These are phyloP conservation scores for Alosa sapidissima DNA, from an alignment of 2,797 vertebrate genomes.

Conservation along the genomic window DNA sequence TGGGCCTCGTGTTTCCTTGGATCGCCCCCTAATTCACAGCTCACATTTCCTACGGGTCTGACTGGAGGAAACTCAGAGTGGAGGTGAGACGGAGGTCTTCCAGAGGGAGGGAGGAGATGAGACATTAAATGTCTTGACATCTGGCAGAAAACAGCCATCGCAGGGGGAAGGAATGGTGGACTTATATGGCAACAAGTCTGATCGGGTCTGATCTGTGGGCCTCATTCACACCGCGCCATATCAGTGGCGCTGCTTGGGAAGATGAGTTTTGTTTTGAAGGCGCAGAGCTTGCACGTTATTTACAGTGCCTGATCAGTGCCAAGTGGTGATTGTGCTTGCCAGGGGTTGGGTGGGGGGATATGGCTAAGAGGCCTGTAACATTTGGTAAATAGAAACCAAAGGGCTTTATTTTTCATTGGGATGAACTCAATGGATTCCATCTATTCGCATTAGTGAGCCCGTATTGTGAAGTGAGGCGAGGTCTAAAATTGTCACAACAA, in stretches of 20 bases:
- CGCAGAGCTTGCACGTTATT: slow-evolving; percentile 50
- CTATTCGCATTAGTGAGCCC: slow-evolving; percentile 65
- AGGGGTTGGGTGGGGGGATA: background rate
- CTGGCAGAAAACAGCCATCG: slow-evolving; percentile 48
- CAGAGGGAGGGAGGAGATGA: slow-evolving; percentile 57
- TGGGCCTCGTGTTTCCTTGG: background rate
- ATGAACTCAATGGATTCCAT: slow-evolving; percentile 73
- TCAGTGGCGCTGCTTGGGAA: slow-evolving; percentile 45
- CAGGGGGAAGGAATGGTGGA: slow-evolving; percentile 53
- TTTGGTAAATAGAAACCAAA: slow-evolving; percentile 71
- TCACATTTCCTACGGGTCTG: slow-evolving; percentile 18
- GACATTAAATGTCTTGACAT: slow-evolving; percentile 52
- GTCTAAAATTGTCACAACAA: slow-evolving; percentile 68
- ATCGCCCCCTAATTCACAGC: slow-evolving; percentile 11
- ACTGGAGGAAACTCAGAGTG: slow-evolving; percentile 25
- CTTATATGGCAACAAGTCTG: slow-evolving; percentile 66
- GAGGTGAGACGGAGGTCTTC: slow-evolving; percentile 63
- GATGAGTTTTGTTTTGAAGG: slow-evolving; percentile 52
- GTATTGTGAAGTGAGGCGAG: slow-evolving; percentile 62
- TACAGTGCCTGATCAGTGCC: slow-evolving; percentile 13
- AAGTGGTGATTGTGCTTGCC: slow-evolving; percentile 14
- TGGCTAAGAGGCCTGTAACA: background rate
- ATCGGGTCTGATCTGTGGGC: slow-evolving; percentile 58
- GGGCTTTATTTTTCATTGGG: slow-evolving; percentile 64
- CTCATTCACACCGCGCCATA: slow-evolving; percentile 44